phyloP scores from a whole-genome alignment of 1,140 invertebrate genomes.

The Conus ventricosus region DNA sequence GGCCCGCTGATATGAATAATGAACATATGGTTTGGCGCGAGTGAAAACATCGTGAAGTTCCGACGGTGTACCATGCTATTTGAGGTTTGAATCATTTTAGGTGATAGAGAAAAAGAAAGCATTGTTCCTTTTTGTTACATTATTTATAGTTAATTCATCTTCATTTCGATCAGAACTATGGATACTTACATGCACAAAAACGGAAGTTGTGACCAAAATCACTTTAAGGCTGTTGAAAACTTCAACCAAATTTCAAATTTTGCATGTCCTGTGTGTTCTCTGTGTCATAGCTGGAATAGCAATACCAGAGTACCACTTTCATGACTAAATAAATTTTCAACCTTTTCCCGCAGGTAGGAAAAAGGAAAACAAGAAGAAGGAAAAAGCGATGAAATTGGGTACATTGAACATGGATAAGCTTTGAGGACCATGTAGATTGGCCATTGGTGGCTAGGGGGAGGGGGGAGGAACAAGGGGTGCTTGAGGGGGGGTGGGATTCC shows the following conservation, averaged over 20 bases:
- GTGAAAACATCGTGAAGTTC: conserved; percentile 39
- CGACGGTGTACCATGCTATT: conserved; percentile 41
- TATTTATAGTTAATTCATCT: not conserved
- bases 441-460: too few species aligned
- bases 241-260: not conserved
- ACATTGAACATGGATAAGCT: too few species aligned
- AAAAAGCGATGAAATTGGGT: too few species aligned
- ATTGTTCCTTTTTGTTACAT: not conserved
- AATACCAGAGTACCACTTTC: too few species aligned
- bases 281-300: not conserved
- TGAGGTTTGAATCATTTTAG: conserved; percentile 35
- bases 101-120: not conserved
- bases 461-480: too few species aligned
- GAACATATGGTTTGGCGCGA: conserved; percentile 40
- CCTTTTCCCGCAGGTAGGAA: too few species aligned
- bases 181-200: conserved; percentile 4
- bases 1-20: conserved; percentile 42
- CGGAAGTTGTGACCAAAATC: not conserved
- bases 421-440: too few species aligned
- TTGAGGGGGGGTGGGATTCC: too few species aligned
- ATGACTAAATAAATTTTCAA: too few species aligned
- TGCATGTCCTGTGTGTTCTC: not conserved
- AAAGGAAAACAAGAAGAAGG: too few species aligned
- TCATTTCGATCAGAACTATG: conserved; percentile 15
- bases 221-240: not conserved